These are phyloP conservation scores for Platalea minor DNA, from an alignment of 2,797 vertebrate species.

Conservation along the genomic window DNA sequence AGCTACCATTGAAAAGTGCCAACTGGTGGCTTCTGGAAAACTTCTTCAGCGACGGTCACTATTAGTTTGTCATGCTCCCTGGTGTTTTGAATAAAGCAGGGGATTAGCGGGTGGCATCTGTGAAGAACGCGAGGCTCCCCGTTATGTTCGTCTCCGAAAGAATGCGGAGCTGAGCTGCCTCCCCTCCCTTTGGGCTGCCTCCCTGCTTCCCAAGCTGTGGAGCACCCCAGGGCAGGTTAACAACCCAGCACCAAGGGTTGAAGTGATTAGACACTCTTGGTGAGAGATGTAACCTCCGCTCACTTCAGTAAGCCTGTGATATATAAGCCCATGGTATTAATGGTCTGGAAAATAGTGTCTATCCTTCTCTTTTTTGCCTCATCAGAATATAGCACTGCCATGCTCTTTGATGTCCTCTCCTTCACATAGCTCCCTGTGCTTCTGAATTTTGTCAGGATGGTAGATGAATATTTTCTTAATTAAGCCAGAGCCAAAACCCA, in stretches of 20 bases:
- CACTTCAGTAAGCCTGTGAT: neutral
- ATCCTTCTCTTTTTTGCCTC: neutral
- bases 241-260: neutral
- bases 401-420: neutral
- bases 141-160: neutral
- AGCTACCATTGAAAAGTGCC: neutral
- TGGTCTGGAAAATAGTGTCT: neutral
- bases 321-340: neutral
- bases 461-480: slow-evolving; percentile 17
- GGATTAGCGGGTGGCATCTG: neutral
- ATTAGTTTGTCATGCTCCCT: neutral
- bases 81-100: neutral
- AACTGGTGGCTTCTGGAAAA: neutral
- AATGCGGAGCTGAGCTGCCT: neutral
- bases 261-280: neutral
- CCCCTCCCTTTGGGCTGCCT: neutral
- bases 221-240: rapidly evolving
- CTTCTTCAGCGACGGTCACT: neutral
- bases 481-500: neutral
- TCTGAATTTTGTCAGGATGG: neutral
- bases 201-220: neutral
- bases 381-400: neutral
- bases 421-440: neutral
- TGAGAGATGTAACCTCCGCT: neutral
- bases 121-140: neutral